Conservation (phyloP, 2,888 invertebrate genomes). For the Psylliodes chrysocephalus region DNA sequence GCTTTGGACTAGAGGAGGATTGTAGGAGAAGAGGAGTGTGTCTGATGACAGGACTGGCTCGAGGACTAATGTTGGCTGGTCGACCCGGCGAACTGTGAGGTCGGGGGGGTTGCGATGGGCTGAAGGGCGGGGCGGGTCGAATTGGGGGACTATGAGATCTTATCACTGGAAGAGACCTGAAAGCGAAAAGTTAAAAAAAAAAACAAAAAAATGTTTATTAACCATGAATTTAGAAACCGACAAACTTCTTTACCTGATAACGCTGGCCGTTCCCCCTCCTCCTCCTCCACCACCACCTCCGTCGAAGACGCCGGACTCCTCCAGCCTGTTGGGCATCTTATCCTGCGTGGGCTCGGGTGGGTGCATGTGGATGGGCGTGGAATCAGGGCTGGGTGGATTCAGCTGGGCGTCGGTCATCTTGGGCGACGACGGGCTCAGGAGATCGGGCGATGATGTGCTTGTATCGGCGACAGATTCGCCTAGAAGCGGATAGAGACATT, state of each 20-base stretch:
- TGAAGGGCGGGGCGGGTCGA: slow-evolving; percentile 57
- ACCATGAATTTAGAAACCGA: neutral
- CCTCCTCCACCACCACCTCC: slow-evolving; percentile 61
- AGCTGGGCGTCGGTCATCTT: slow-evolving; percentile 72
- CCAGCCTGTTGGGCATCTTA: slow-evolving; percentile 64
- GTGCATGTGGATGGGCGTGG: slow-evolving; percentile 65
- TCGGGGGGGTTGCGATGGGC: slow-evolving; percentile 61
- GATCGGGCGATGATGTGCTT: slow-evolving; percentile 91
- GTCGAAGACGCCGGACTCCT: slow-evolving; percentile 69
- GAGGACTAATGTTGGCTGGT: slow-evolving; percentile 60
- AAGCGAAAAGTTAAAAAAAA: neutral
- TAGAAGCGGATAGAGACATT: slow-evolving; percentile 68
- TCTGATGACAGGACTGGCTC: slow-evolving; percentile 60
- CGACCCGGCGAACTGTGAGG: slow-evolving; percentile 64
- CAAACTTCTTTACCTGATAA: slow-evolving; percentile 53
- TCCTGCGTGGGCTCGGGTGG: slow-evolving; percentile 65
- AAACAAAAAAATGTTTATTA: no score
- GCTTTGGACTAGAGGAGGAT: slow-evolving; percentile 54
- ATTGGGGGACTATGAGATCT: slow-evolving; percentile 58
- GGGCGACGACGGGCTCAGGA: slow-evolving; percentile 84
- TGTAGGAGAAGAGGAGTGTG: slow-evolving; percentile 58
- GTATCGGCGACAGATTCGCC: slow-evolving; percentile 94
- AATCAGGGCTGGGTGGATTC: slow-evolving; percentile 70
- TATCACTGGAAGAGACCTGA: slow-evolving; percentile 52
- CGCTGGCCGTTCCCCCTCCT: slow-evolving; percentile 56